phyloP scores from a whole-genome alignment of 2,797 vertebrate species.

The Agapornis canus region DNA sequence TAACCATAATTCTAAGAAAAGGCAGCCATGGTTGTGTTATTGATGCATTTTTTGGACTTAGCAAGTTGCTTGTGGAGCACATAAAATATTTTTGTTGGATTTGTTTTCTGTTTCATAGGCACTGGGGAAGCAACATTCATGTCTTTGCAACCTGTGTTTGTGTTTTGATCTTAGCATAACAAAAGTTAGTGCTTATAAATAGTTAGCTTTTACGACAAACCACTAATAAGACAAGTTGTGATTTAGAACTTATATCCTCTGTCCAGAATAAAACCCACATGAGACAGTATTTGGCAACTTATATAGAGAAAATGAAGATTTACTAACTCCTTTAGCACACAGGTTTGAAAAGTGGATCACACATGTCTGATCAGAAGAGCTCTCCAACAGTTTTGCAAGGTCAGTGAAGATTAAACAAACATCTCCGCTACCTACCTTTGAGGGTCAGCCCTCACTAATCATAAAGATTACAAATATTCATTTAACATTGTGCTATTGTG shows the following conservation, averaged over 20 bases:
- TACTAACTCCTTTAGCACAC: background rate
- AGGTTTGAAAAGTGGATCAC: background rate
- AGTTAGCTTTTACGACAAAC: background rate
- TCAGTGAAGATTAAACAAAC: background rate
- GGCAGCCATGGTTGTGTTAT: slow-evolving; percentile 50
- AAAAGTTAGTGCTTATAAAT: background rate
- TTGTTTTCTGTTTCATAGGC: slow-evolving; percentile 11
- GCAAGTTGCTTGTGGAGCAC: background rate
- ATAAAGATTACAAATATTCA: background rate
- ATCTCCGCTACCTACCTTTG: background rate
- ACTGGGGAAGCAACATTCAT: background rate
- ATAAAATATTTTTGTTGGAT: slow-evolving; percentile 44
- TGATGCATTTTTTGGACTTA: slow-evolving; percentile 63
- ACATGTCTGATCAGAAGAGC: background rate
- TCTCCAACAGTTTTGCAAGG: background rate
- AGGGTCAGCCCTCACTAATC: background rate
- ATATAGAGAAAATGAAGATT: slow-evolving; percentile 5
- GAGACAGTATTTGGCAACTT: slow-evolving; percentile 11
- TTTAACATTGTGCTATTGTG: background rate
- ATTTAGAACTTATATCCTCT: slow-evolving; percentile 15
- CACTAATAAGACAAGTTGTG: background rate
- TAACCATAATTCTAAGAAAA: slow-evolving; percentile 66
- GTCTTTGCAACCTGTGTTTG: background rate
- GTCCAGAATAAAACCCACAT: background rate
- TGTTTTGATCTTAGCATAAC: background rate